These are phyloP conservation scores for Neoarius graeffei DNA, from an alignment of 2,113 vertebrate genomes.

Conservation along the genomic window DNA sequence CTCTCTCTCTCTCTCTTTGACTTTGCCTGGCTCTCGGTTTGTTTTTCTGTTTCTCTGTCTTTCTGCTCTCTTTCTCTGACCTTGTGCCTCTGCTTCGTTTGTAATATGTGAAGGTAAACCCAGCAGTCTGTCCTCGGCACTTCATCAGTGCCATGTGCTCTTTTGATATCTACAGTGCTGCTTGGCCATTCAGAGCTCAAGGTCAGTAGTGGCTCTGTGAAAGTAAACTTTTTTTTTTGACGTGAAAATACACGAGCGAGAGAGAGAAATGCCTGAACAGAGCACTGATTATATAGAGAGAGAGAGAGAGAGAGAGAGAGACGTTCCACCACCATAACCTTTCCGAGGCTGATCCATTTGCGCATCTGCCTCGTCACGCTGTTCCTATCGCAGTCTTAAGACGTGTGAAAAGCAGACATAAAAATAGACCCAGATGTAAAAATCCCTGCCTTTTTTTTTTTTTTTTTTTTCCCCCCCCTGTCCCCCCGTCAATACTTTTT, in stretches of 20 bases:
- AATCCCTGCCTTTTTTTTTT: conserved; percentile 64
- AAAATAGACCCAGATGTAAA: conserved; percentile 71
- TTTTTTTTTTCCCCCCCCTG: neutral
- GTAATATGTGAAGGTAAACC: conserved; percentile 7
- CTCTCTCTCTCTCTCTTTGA: neutral
- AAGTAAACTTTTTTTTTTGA: neutral
- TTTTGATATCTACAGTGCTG: neutral
- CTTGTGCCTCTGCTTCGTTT: neutral
- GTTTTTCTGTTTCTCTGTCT: neutral
- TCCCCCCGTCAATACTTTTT: no score
- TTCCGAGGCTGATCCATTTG: neutral
- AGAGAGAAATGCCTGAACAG: neutral
- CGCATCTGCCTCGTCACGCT: conserved; percentile 17
- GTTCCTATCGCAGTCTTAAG: conserved; percentile 21
- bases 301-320: neutral
- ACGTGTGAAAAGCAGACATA: conserved; percentile 59
- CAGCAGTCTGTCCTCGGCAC: neutral
- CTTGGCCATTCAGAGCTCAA: conserved; percentile 32
- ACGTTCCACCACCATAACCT: neutral
- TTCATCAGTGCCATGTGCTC: neutral
- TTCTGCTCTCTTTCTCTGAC: neutral
- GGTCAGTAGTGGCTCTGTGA: conserved; percentile 5
- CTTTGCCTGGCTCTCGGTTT: neutral
- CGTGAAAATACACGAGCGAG: neutral
- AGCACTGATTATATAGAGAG: neutral